Evolutionary conservation across 2,888 invertebrate species (phyloP).

Genomic region (Germaria angustata): DNA sequence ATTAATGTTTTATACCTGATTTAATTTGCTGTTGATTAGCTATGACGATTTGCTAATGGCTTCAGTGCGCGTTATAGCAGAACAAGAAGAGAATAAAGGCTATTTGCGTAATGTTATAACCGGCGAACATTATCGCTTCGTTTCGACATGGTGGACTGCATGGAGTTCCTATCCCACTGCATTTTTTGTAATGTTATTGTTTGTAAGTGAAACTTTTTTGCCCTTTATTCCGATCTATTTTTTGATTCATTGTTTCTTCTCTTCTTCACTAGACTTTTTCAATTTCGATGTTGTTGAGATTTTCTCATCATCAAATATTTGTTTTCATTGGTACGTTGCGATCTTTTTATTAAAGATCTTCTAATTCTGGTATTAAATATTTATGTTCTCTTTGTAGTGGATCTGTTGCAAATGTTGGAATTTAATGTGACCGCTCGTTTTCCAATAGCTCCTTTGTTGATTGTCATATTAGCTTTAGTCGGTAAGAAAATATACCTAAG

Average conservation of each 20-base stretch:
- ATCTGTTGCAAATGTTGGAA: conserved; percentile 98
- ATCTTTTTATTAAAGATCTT: background rate
- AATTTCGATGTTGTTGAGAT: conserved; percentile 97
- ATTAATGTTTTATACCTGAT: background rate
- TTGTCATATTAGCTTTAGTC: conserved; percentile 98
- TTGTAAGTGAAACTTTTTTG: conserved; percentile 87
- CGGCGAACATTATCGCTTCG: conserved; percentile 98
- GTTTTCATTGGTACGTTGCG: conserved; percentile 92
- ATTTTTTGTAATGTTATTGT: conserved; percentile 97
- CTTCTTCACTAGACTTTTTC: conserved; percentile 92
- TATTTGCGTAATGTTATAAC: conserved; percentile 97
- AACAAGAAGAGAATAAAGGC: conserved; percentile 97
- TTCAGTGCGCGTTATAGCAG: conserved; percentile 95
- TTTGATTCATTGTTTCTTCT: too few species aligned
- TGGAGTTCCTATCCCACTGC: conserved; percentile 97
- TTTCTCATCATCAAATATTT: conserved; percentile 99
- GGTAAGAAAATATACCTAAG: conserved; percentile 87
- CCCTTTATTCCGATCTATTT: background rate
- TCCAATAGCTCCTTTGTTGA: conserved; percentile 97
- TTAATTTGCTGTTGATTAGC: conserved; percentile 66
- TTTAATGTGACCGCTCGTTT: conserved; percentile 96
- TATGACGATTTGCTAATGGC: conserved; percentile 99
- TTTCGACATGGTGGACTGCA: conserved; percentile 98
- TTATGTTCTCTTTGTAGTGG: conserved; percentile 83
- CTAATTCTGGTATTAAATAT: background rate